Conservation (phyloP, 2,113 vertebrate genomes). For the Carassius gibelio region DNA sequence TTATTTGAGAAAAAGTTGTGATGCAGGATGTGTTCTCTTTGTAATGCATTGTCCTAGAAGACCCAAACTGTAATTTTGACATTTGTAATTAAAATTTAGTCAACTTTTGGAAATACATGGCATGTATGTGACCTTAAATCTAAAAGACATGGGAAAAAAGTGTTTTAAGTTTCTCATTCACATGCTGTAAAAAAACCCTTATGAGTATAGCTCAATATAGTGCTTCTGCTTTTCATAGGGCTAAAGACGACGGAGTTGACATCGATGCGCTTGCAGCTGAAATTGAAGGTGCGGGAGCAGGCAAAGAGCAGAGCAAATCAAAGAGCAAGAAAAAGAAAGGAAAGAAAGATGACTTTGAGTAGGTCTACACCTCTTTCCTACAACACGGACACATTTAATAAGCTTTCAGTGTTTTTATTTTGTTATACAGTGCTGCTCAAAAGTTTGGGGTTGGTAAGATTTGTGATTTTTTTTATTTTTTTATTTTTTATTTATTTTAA, state of each 20-base stretch:
- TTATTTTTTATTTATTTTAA: too few species aligned
- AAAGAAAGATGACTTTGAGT: conserved; percentile 94
- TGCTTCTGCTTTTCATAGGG: conserved; percentile 71
- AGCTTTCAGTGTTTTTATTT: too few species aligned
- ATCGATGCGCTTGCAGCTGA: conserved; percentile 95
- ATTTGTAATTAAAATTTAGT: neutral
- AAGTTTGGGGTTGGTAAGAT: neutral
- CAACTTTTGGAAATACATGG: neutral
- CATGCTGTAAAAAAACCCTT: neutral
- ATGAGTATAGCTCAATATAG: neutral
- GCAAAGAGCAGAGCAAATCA: conserved; percentile 88
- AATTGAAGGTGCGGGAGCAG: conserved; percentile 94
- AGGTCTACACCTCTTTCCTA: conserved; percentile 49
- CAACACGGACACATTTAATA: neutral
- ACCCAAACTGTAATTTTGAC: neutral
- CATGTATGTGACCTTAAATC: neutral
- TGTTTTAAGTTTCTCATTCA: neutral
- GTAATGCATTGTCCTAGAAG: neutral
- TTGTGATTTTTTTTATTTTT: too few species aligned
- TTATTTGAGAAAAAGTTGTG: neutral
- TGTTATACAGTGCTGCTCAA: neutral
- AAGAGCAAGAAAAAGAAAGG: conserved; percentile 92
- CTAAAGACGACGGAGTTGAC: conserved; percentile 89
- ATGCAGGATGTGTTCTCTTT: too few species aligned
- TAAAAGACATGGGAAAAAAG: neutral